A percentile compares a stretch with the other conserved stretches of the same genome.
Conservation (phyloP, 1,140 invertebrate genomes). For the Nomia melanderi region DNA sequence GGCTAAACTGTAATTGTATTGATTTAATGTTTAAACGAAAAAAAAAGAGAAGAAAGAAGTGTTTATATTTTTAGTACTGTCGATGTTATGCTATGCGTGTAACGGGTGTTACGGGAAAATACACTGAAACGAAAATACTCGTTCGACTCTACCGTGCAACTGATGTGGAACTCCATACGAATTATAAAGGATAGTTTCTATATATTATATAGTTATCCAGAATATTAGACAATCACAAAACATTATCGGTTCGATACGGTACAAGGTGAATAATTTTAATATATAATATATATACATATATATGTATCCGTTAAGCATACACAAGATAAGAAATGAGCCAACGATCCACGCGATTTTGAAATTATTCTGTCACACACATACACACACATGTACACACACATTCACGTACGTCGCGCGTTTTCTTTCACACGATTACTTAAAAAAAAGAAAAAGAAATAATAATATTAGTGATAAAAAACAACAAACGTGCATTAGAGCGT, state of each 20-base stretch:
- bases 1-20: conserved; percentile 47
- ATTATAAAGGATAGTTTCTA: conserved; percentile 38
- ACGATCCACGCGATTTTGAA: conserved; percentile 24
- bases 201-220: conserved; percentile 43
- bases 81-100: conserved; percentile 42
- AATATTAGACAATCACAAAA: conserved; percentile 61
- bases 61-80: conserved; percentile 63
- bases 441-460: neutral
- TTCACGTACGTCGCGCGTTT: neutral
- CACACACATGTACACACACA: neutral
- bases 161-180: conserved; percentile 27
- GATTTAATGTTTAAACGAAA: conserved; percentile 41
- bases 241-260: conserved; percentile 53
- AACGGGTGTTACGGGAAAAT: conserved; percentile 29
- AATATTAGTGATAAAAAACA: neutral
- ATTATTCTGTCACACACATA: conserved; percentile 12
- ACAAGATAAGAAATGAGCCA: conserved; percentile 1
- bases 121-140: conserved; percentile 47
- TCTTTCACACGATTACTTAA: conserved; percentile 36
- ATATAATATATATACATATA: neutral
- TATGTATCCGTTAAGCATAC: conserved; percentile 3
- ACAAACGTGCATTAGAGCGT: conserved; percentile 16
- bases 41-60: conserved; percentile 12
- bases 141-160: conserved; percentile 15
- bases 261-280: conserved; percentile 48